Base-by-base conservation (phyloP, 2,888 invertebrate species). In the Leucoptera coffeella region DNA sequence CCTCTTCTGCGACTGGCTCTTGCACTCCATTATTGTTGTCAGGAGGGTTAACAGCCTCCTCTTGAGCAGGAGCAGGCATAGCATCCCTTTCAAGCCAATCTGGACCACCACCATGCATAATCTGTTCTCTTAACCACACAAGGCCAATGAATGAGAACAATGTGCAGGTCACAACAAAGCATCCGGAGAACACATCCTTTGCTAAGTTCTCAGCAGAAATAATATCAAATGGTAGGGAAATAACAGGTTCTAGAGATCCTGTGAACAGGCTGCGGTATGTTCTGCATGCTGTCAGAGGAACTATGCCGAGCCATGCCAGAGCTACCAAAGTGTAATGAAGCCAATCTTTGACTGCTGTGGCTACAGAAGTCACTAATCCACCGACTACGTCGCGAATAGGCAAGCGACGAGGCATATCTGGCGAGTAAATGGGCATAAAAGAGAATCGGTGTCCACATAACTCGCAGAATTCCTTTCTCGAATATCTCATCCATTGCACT, bases 401-500 rank as follows among this genome's bases (percentile, higher is more conserved):
- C 42, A 99, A 69, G 32, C 96, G 78, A 32, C 95, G 81, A n/a
- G 99, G 99, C 99, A 99, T 99, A 54, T 99, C 97, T 14, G 96
- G 93, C n/a, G 96, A 93, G 62, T 99, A 99, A 42, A 99, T 97
- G 14, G 99, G 99, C 47, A 93, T 94, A 50, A 99, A 99, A 3
- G 94, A 92, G 61, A 97, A 99, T 32, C 92, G 82, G 62, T 99
- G 91, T 33, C 95, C 92, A 58, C 97, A 99, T 36, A 99, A 65
- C 59, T 99, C 99, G 72, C 99, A 99, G 51, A 92, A 95, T 58
- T 99, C 97, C 67, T 97, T 97, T 39, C 94, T 82, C 34, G 95
- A 96, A 58, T 99, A 97, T 36, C 95, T 84, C 81, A 99, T 89
- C 99, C 99, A 99, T 69, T 99, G 96, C 43, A 95, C 85, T 34